Conservation (phyloP, 2,797 vertebrate species). For the Orestias chungarensis region DNA sequence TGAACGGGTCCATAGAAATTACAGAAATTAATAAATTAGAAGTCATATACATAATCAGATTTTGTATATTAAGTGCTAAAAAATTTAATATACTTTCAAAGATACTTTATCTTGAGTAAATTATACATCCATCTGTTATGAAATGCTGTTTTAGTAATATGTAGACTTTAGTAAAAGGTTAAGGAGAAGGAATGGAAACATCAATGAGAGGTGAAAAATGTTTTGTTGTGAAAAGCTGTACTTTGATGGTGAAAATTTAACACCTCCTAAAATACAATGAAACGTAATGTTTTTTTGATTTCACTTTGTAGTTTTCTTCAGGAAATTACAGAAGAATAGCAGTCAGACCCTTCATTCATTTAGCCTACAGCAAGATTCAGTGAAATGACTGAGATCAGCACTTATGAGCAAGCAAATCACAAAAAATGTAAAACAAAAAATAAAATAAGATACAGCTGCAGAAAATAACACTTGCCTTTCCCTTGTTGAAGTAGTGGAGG, state of each 20-base stretch:
- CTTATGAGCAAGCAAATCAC: not conserved
- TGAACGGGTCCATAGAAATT: not conserved
- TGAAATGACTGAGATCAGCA: not conserved
- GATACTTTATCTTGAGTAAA: not conserved
- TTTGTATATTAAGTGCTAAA: not conserved
- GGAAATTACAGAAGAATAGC: not conserved
- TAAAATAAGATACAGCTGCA: constrained; percentile 1
- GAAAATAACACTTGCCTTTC: constrained; percentile 84
- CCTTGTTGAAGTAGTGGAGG: constrained; percentile 99
- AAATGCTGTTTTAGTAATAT: not conserved
- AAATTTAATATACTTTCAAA: not conserved
- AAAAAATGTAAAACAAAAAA: constrained; percentile 4
- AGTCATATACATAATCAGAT: not conserved
- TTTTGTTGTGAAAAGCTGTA: constrained; percentile 39
- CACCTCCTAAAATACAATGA: constrained; percentile 2
- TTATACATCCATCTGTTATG: not conserved
- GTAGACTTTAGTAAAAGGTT: constrained; percentile 5
- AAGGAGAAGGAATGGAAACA: constrained; percentile 9
- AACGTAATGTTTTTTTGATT: not conserved
- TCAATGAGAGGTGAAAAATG: constrained; percentile 39
- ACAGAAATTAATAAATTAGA: too few relatives aligned
- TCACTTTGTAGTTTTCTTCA: not conserved
- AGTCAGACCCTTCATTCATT: too few relatives aligned
- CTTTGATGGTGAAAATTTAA: constrained; percentile 27
- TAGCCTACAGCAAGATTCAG: not conserved